Conservation (phyloP, 2,113 vertebrate genomes). For the Amazona guildingii region DNA sequence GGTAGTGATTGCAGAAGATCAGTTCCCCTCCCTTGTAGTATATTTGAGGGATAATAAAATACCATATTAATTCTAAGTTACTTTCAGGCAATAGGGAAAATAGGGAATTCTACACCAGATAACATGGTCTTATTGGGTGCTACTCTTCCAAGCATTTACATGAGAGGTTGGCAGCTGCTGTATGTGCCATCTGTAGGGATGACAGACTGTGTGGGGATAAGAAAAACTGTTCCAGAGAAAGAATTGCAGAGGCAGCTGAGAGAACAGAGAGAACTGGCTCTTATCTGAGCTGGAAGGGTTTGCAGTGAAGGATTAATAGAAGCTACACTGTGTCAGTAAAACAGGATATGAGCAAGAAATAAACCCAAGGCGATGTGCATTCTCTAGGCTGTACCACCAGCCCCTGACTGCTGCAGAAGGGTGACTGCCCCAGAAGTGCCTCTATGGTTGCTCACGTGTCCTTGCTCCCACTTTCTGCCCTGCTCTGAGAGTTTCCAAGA, state of each 20-base stretch:
- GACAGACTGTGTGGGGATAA: not conserved
- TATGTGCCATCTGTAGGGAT: not conserved
- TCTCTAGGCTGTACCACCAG: not conserved
- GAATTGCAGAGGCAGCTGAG: not conserved
- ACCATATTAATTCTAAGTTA: not conserved
- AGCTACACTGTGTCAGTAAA: not conserved
- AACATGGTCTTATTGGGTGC: fast-evolving
- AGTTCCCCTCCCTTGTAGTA: not conserved
- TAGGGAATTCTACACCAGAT: not conserved
- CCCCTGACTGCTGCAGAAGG: not conserved
- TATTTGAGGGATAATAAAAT: not conserved
- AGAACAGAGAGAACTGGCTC: not conserved
- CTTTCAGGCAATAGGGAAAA: not conserved
- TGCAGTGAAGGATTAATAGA: not conserved
- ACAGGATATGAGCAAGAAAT: not conserved
- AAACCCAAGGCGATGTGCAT: not conserved
- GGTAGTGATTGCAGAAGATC: not conserved
- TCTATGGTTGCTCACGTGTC: not conserved
- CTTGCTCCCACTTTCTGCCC: not conserved
- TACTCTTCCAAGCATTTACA: not conserved
- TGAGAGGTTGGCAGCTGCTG: not conserved
- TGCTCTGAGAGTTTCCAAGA: constrained; percentile 48
- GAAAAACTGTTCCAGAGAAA: not conserved
- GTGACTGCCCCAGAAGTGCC: not conserved
- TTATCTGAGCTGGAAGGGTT: not conserved